Evolutionary conservation across 2,888 invertebrate species (phyloP).

Genomic region (Acholoe squamosa): DNA sequence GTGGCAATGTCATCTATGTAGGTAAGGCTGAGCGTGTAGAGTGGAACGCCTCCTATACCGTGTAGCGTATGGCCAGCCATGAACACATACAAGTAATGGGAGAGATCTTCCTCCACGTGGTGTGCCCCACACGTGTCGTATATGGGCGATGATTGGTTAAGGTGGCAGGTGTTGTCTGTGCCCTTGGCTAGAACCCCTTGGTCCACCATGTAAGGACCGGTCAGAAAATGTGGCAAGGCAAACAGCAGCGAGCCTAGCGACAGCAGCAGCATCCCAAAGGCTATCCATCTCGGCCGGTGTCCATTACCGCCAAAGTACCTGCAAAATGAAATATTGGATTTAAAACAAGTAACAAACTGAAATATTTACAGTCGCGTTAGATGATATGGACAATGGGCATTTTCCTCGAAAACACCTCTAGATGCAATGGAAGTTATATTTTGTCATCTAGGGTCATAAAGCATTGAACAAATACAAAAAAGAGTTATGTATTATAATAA

Average conservation of each 20-base stretch:
- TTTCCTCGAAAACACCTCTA: too few relatives aligned
- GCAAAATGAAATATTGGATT: too few relatives aligned
- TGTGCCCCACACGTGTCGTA: background rate
- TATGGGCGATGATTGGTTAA: background rate
- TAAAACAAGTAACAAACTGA: too few relatives aligned
- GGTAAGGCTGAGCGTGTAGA: constrained; percentile 94
- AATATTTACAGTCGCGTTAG: too few relatives aligned
- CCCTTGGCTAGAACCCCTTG: constrained; percentile 70
- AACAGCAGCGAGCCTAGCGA: constrained; percentile 88
- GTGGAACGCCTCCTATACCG: constrained; percentile 93
- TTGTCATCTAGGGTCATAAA: too few relatives aligned
- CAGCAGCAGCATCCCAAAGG: constrained; percentile 82
- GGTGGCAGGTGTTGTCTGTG: background rate
- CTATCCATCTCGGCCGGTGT: constrained; percentile 82
- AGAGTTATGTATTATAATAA: too few relatives aligned
- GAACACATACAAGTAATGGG: constrained; percentile 86
- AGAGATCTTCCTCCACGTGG: constrained; percentile 66
- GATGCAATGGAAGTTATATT: too few relatives aligned
- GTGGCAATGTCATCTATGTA: constrained; percentile 94
- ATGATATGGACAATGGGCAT: too few relatives aligned
- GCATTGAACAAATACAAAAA: too few relatives aligned
- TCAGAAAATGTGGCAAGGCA: constrained; percentile 91
- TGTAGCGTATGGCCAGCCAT: constrained; percentile 92
- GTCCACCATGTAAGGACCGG: constrained; percentile 77
- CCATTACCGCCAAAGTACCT: constrained; percentile 90